Evolutionary conservation across 2,113 vertebrate species (phyloP).

Genomic region (Cavia aperea): DNA sequence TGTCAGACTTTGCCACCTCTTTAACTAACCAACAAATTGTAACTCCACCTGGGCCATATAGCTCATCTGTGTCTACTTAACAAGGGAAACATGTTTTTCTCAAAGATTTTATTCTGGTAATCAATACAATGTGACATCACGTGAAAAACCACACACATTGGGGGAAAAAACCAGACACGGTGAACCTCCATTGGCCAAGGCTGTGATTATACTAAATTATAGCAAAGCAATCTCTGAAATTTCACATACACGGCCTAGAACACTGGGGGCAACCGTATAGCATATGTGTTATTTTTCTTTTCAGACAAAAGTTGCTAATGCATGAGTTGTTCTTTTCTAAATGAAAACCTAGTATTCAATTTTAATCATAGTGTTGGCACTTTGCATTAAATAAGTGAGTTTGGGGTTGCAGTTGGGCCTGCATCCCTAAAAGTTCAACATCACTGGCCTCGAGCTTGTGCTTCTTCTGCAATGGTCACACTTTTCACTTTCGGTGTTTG

Average conservation of each 20-base stretch:
- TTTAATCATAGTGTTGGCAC: background rate
- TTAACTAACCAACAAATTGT: background rate
- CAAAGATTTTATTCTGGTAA: background rate
- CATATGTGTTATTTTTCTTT: background rate
- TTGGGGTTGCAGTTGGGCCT: background rate
- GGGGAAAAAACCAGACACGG: background rate
- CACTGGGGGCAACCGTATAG: background rate
- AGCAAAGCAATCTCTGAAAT: background rate
- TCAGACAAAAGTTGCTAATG: background rate
- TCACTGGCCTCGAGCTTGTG: background rate
- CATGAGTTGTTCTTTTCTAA: background rate
- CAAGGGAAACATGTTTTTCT: background rate
- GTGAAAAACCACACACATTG: background rate
- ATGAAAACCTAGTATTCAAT: background rate
- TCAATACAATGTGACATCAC: background rate
- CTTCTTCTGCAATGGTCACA: background rate
- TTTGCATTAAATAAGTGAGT: background rate
- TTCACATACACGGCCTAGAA: background rate
- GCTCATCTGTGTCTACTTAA: background rate
- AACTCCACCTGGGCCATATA: background rate
- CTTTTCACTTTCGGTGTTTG: background rate
- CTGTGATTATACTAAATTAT: fast-evolving
- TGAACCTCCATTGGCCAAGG: background rate
- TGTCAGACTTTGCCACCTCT: background rate
- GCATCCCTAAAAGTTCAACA: background rate